Evolutionary conservation across 1,140 invertebrate species (phyloP).

Genomic region (Drosophila malerkotliana): DNA sequence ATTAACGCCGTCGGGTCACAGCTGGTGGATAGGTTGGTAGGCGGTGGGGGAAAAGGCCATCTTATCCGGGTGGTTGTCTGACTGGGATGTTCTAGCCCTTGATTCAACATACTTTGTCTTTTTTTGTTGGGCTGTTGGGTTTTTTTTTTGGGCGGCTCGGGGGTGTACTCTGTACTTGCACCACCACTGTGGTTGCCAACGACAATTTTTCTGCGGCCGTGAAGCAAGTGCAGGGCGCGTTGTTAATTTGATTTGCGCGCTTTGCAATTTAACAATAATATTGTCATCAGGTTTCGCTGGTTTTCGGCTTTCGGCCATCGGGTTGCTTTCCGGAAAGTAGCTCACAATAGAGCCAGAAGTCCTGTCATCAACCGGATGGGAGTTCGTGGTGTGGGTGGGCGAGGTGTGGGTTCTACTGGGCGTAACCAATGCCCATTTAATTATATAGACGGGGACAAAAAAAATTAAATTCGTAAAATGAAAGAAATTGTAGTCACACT

Average conservation of each 20-base stretch:
- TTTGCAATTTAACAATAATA: conserved; percentile 82
- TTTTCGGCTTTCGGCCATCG: conserved; percentile 6
- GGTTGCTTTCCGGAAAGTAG: conserved; percentile 1
- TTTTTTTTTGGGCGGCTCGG: background rate
- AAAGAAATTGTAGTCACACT: conserved; percentile 8
- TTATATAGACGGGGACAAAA: conserved; percentile 34
- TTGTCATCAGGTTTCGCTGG: conserved; percentile 68
- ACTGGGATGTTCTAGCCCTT: conserved; percentile 28
- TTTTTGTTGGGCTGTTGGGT: conserved; percentile 20
- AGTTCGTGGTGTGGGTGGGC: background rate
- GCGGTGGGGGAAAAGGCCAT: conserved; percentile 2
- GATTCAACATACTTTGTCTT: conserved; percentile 9
- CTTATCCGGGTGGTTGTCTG: conserved; percentile 39
- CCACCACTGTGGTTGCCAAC: conserved; percentile 75
- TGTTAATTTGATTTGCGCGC: conserved; percentile 82
- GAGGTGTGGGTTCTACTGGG: conserved; percentile 14
- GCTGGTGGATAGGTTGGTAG: conserved; percentile 64
- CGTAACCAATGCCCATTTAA: conserved; percentile 73
- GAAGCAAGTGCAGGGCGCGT: conserved; percentile 47
- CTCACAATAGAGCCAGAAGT: background rate
- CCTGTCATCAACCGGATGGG: too few species aligned
- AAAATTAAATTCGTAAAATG: background rate
- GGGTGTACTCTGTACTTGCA: conserved; percentile 14
- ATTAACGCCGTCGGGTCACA: conserved; percentile 80
- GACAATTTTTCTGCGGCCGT: conserved; percentile 79